These are phyloP conservation scores for Philopotamus ludificatus DNA, from an alignment of 1,140 invertebrate genomes.

Conservation along the genomic window DNA sequence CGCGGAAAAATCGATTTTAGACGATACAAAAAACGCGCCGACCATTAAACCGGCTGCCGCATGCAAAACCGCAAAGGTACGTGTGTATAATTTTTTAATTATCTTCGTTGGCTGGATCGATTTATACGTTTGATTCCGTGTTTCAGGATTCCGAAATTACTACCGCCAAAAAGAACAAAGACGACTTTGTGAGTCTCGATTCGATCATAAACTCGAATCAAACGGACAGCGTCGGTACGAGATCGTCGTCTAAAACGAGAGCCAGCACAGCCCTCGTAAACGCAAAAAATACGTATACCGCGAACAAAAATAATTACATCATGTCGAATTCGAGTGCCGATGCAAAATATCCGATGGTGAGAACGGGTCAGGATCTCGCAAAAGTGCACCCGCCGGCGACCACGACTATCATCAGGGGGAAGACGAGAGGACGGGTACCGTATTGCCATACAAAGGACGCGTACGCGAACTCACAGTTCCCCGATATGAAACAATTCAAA, in stretches of 20 bases:
- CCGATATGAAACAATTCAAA: no score
- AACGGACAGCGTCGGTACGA: slow-evolving; percentile 11
- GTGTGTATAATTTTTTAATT: not conserved
- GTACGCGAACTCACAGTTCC: not conserved
- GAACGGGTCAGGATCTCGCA: slow-evolving; percentile 23
- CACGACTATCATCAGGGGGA: no score
- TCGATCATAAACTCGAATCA: slow-evolving; percentile 33
- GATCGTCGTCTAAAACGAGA: slow-evolving; percentile 11
- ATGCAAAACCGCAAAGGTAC: slow-evolving; percentile 24
- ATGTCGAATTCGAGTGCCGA: no score
- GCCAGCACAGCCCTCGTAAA: slow-evolving; percentile 22
- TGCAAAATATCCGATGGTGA: no score
- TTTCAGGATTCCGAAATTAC: slow-evolving; percentile 12
- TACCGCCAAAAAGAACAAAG: slow-evolving; percentile 30
- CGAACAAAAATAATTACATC: slow-evolving; percentile 38
- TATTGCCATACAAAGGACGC: slow-evolving; percentile 6
- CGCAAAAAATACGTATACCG: slow-evolving; percentile 25
- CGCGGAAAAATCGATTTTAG: not conserved
- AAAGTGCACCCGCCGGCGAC: slow-evolving; percentile 14
- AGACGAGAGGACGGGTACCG: no score
- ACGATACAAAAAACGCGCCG: slow-evolving; percentile 21
- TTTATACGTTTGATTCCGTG: not conserved
- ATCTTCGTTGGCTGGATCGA: not conserved
- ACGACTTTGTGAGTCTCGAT: slow-evolving; percentile 35
- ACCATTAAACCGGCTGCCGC: slow-evolving; percentile 14